phyloP scores from a whole-genome alignment of 2,113 vertebrate genomes.

The Pycnonotus jocosus region DNA sequence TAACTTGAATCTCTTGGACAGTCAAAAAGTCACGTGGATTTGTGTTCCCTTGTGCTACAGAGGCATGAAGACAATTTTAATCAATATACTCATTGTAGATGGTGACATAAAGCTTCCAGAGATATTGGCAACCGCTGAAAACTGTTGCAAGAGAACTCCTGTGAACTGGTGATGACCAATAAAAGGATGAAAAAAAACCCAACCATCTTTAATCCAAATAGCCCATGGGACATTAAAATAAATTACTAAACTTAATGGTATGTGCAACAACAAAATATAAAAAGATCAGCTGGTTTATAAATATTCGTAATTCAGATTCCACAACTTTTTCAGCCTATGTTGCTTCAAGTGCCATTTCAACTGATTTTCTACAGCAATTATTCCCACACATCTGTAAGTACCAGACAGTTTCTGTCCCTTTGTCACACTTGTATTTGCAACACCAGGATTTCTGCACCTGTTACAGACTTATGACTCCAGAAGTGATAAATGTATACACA shows the following conservation, averaged over 20 bases:
- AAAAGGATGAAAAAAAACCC: neutral
- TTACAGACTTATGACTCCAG: neutral
- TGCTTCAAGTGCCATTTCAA: neutral
- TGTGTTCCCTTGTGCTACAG: neutral
- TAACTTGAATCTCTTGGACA: neutral
- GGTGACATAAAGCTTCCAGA: neutral
- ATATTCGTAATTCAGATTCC: neutral
- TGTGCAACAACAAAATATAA: neutral
- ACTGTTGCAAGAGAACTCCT: neutral
- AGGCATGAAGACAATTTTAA: neutral
- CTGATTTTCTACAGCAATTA: neutral
- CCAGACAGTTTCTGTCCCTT: neutral
- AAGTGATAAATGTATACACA: fast-evolving
- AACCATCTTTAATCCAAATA: neutral
- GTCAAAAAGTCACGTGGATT: neutral
- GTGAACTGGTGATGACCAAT: neutral
- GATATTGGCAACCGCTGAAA: neutral
- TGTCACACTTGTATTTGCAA: neutral
- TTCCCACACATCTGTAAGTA: neutral
- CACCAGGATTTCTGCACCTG: neutral
- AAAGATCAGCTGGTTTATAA: neutral
- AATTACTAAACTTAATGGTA: neutral
- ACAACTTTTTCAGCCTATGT: neutral
- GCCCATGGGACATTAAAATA: neutral
- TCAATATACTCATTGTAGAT: neutral